Conservation (phyloP, 2,888 invertebrate genomes). For the Drosophila gaucha region DNA sequence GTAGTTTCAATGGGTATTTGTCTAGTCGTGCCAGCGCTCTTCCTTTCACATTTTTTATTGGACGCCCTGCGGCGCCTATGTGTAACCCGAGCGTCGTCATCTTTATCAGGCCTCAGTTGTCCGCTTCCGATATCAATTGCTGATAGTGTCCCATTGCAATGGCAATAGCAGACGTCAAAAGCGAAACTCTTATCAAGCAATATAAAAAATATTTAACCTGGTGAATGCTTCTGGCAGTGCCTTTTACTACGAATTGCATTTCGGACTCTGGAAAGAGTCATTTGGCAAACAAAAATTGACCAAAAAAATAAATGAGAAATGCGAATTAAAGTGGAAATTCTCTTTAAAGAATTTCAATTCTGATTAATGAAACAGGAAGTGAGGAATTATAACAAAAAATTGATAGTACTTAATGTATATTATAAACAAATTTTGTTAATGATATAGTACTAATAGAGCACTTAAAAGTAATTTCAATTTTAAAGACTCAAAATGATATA, state of each 20-base stretch:
- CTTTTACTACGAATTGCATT: conserved; percentile 2
- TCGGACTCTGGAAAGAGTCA: neutral
- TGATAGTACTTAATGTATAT: neutral
- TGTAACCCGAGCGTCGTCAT: conserved; percentile 23
- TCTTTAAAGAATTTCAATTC: neutral
- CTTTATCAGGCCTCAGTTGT: conserved; percentile 42
- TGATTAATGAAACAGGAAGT: conserved; percentile 1
- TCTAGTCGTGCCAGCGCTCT: neutral
- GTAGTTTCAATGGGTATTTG: conserved; percentile 11
- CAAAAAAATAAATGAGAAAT: no score
- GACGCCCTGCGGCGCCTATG: conserved; percentile 43
- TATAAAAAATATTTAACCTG: conserved; percentile 2
- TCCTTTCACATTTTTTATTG: conserved; percentile 4
- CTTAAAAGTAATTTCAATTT: neutral
- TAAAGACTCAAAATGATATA: neutral
- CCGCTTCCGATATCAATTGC: conserved; percentile 63
- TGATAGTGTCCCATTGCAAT: conserved; percentile 41
- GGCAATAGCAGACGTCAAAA: conserved; percentile 9
- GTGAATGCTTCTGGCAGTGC: conserved; percentile 6
- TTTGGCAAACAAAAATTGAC: neutral
- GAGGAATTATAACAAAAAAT: neutral
- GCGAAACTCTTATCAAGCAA: conserved; percentile 11
- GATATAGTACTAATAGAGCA: neutral
- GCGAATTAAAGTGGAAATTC: neutral
- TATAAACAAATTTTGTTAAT: neutral